A percentile compares a stretch with the other conserved stretches of the same genome.
Evolutionary conservation across 2,797 vertebrate genomes (phyloP).

Genomic region (Cirrhinus mrigala): DNA sequence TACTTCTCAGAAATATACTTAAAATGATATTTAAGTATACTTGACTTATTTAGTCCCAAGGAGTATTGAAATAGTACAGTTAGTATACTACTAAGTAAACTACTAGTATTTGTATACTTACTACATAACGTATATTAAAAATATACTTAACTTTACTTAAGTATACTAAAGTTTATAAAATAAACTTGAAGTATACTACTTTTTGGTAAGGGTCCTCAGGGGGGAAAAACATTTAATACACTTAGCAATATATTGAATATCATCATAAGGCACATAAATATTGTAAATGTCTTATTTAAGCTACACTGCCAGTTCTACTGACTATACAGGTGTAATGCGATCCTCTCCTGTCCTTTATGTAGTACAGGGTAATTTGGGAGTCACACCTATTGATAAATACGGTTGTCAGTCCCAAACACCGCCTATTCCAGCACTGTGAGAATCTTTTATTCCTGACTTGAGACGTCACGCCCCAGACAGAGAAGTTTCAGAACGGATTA

Average conservation of each 20-base stretch:
- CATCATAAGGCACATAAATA: not conserved
- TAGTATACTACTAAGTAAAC: too few relatives aligned
- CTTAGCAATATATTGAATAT: not conserved
- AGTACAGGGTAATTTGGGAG: not conserved
- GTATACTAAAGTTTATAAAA: too few relatives aligned
- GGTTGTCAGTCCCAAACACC: not conserved
- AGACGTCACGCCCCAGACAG: constrained; percentile 18
- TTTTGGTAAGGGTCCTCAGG: too few relatives aligned
- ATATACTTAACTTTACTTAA: too few relatives aligned
- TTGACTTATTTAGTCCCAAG: too few relatives aligned
- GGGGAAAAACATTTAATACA: not conserved
- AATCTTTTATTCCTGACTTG: not conserved
- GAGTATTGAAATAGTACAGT: too few relatives aligned
- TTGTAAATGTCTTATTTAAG: not conserved
- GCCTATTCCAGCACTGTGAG: constrained; percentile 2
- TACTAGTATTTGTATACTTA: too few relatives aligned
- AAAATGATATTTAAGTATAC: too few relatives aligned
- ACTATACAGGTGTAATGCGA: not conserved
- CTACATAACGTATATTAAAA: too few relatives aligned
- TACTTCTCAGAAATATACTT: too few relatives aligned
- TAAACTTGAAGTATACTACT: too few relatives aligned
- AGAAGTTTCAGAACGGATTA: constrained; percentile 14
- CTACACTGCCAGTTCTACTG: not conserved
- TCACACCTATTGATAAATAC: constrained; percentile 20
- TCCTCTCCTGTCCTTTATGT: not conserved